Evolutionary conservation across 2,888 invertebrate genomes (phyloP).

Genomic region (Eristalis pertinax): DNA sequence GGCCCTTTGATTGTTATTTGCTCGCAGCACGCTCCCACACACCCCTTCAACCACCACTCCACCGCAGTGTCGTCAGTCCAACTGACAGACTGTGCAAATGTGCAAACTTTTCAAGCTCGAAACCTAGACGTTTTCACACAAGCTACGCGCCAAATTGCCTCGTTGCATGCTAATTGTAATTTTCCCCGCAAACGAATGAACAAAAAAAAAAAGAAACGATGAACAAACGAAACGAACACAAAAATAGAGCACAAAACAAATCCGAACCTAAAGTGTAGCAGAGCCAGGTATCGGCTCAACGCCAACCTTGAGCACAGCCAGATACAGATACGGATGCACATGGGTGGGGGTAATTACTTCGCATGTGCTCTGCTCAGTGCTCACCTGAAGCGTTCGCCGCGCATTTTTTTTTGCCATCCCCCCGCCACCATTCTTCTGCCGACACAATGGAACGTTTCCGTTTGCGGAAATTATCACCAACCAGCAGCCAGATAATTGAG

Average conservation of each 20-base stretch:
- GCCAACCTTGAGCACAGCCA: constrained; percentile 35
- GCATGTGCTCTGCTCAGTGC: constrained; percentile 4
- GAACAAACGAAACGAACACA: constrained; percentile 4
- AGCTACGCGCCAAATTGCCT: constrained; percentile 32
- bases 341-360: constrained; percentile 35
- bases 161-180: constrained; percentile 48
- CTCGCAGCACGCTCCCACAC: not conserved
- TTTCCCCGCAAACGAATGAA: constrained; percentile 25
- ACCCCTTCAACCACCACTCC: not conserved
- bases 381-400: constrained; percentile 32
- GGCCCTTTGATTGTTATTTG: constrained; percentile 22
- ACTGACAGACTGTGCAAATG: constrained; percentile 7
- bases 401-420: not conserved
- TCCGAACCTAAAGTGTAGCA: constrained; percentile 19
- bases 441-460: constrained; percentile 40
- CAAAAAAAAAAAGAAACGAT: not conserved
- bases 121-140: constrained; percentile 16
- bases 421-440: not conserved
- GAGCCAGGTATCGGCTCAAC: constrained; percentile 3
- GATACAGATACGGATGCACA: constrained; percentile 14
- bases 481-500: constrained; percentile 51
- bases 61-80: not conserved
- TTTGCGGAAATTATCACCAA: constrained; percentile 53
- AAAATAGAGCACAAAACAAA: not conserved
- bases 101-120: constrained; percentile 8